A percentile compares a stretch with the other conserved stretches of the same genome.
phyloP scores from a whole-genome alignment of 2,113 vertebrate species.

The Hippocampus zosterae region DNA sequence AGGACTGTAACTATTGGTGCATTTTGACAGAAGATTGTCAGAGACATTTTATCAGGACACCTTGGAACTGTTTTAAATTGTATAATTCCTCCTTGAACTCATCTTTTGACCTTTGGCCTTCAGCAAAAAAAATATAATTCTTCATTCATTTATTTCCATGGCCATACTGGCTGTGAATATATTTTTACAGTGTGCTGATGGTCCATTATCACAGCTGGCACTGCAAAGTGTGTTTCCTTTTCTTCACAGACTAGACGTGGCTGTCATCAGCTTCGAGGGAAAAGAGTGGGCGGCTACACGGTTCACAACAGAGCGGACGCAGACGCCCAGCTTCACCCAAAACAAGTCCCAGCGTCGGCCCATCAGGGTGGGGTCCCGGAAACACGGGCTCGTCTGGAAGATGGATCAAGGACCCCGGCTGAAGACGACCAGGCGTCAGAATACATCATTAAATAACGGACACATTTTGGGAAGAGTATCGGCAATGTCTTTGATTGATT shows the following conservation, averaged over 20 bases:
- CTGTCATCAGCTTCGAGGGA: conserved; percentile 49
- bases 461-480: no score
- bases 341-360: conserved; percentile 33
- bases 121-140: background rate
- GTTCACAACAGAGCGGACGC: conserved; percentile 36
- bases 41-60: background rate
- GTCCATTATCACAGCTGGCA: conserved; percentile 15
- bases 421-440: background rate
- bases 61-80: background rate
- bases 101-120: background rate
- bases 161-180: background rate
- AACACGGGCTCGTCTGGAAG: conserved; percentile 13
- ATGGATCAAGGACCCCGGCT: background rate
- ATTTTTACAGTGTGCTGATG: conserved; percentile 14
- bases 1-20: background rate
- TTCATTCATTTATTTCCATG: background rate
- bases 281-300: conserved; percentile 45
- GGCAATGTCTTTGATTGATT: no score
- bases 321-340: conserved; percentile 33
- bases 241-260: conserved; percentile 41
- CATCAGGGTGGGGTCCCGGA: conserved; percentile 43
- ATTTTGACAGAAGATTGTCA: background rate
- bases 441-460: no score
- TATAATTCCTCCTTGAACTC: background rate
- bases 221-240: conserved; percentile 28